Percentiles rank a stretch among this genome's conserved stretches.
Conservation (phyloP, 2,888 invertebrate species). For the Dryocosmus kuriphilus region DNA sequence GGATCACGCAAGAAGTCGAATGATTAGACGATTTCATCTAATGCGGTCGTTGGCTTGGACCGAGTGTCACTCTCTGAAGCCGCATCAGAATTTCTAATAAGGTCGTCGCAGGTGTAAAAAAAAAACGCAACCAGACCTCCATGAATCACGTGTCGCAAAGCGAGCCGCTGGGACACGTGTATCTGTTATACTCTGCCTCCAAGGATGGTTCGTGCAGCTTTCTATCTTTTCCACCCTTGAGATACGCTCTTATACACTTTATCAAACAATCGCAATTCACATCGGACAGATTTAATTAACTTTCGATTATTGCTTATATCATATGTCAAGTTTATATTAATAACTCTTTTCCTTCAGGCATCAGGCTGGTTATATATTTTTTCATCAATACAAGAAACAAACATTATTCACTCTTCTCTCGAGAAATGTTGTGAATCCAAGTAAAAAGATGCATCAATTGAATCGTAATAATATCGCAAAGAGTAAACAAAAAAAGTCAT, state of each 20-base stretch:
- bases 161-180: slow-evolving; percentile 72
- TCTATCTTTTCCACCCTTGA: slow-evolving; percentile 44
- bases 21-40: slow-evolving; percentile 63
- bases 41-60: slow-evolving; percentile 62
- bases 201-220: slow-evolving; percentile 59
- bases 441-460: too few relatives aligned
- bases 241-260: slow-evolving; percentile 6
- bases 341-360: too few relatives aligned
- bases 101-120: slow-evolving; percentile 74
- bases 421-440: too few relatives aligned
- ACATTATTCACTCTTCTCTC: too few relatives aligned
- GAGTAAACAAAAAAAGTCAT: too few relatives aligned
- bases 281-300: neutral
- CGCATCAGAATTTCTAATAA: slow-evolving; percentile 77
- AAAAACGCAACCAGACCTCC: slow-evolving; percentile 73
- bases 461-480: too few relatives aligned
- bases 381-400: too few relatives aligned
- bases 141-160: slow-evolving; percentile 75
- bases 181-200: slow-evolving; percentile 64
- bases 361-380: too few relatives aligned
- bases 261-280: neutral
- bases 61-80: slow-evolving; percentile 69
- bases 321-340: too few relatives aligned
- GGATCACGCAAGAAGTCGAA: slow-evolving; percentile 62
- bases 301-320: neutral